Percentiles rank a stretch among this genome's conserved stretches.
Evolutionary conservation across 2,888 invertebrate species (phyloP).

Genomic region (Strigamia maritima): DNA sequence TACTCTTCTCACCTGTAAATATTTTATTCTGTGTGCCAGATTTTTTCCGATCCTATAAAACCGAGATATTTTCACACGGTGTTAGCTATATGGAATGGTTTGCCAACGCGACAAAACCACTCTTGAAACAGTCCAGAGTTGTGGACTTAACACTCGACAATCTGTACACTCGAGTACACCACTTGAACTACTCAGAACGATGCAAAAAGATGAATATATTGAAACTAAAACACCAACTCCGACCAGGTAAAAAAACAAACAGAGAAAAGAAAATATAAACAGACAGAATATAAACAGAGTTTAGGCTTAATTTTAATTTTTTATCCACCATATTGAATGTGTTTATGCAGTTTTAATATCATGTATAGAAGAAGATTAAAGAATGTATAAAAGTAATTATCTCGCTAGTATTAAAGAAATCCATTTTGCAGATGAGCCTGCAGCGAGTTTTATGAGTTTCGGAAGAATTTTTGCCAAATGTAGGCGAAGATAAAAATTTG

Average conservation of each 20-base stretch:
- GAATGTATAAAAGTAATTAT: neutral
- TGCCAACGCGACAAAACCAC: neutral
- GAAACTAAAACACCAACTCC: neutral
- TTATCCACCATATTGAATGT: too few species aligned
- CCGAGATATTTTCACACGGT: neutral
- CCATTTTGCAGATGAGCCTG: neutral
- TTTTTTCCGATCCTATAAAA: neutral
- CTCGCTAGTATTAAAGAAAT: neutral
- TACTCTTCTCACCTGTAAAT: neutral
- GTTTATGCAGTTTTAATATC: too few species aligned
- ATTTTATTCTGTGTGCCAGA: neutral
- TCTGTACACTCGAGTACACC: constrained; percentile 7
- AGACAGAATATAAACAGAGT: too few species aligned
- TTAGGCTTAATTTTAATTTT: too few species aligned
- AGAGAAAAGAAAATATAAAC: too few species aligned
- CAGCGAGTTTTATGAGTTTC: neutral
- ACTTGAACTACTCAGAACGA: neutral
- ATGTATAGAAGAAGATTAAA: neutral
- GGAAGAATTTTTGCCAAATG: neutral
- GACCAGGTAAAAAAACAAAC: neutral
- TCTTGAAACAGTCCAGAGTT: neutral
- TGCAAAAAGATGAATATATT: neutral
- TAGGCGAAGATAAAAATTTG: too few species aligned
- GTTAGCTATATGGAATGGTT: neutral
- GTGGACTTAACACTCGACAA: constrained; percentile 14